Evolutionary conservation across 2,113 vertebrate species (phyloP).

Genomic region (Chinchilla lanigera): DNA sequence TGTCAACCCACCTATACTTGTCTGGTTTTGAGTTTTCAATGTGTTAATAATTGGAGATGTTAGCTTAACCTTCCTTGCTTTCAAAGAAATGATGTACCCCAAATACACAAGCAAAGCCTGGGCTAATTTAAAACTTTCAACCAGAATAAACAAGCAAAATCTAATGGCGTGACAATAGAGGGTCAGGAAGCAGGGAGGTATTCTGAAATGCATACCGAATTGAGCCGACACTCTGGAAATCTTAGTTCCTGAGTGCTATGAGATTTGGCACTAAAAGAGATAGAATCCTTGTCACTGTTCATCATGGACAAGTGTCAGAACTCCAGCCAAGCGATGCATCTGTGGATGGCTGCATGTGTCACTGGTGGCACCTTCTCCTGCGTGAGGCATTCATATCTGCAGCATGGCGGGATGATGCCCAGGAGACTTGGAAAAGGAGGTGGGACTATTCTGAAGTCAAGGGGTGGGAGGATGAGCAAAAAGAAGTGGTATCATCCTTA

Average conservation of each 20-base stretch:
- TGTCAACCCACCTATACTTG: constrained; percentile 46
- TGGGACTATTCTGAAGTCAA: not conserved
- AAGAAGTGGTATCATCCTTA: constrained; percentile 77
- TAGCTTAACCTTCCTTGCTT: not conserved
- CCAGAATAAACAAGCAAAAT: constrained; percentile 8
- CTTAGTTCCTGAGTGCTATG: not conserved
- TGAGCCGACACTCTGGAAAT: not conserved
- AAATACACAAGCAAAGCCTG: not conserved
- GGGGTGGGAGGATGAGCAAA: constrained; percentile 60
- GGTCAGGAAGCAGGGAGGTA: not conserved
- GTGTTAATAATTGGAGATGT: constrained; percentile 56
- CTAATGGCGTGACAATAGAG: not conserved
- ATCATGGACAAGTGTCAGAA: constrained; percentile 69
- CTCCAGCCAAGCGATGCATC: constrained; percentile 46
- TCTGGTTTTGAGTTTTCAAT: constrained; percentile 45
- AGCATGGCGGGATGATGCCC: constrained; percentile 74
- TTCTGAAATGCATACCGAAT: not conserved
- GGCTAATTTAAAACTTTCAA: not conserved
- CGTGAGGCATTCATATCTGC: constrained; percentile 76
- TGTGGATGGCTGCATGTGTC: constrained; percentile 11
- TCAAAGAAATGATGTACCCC: constrained; percentile 11
- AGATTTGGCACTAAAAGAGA: constrained; percentile 71
- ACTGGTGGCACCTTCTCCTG: constrained; percentile 67
- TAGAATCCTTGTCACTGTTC: constrained; percentile 66
- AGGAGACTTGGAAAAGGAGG: constrained; percentile 66